Conservation (phyloP, 2,888 invertebrate genomes). For the Chrysotoxum bicinctum region DNA sequence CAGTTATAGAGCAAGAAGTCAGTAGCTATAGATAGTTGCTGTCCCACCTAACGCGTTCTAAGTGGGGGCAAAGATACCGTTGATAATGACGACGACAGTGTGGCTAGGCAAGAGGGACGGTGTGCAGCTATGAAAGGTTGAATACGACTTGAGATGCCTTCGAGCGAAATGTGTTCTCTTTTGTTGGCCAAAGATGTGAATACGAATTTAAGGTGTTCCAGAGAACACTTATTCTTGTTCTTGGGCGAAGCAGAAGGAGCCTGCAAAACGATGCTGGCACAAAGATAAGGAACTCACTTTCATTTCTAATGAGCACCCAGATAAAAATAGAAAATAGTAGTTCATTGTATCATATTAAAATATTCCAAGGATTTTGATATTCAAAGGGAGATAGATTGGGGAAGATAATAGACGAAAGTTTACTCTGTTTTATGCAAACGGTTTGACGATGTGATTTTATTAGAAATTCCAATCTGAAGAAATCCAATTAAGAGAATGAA, state of each 20-base stretch:
- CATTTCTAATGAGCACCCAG: constrained; percentile 52
- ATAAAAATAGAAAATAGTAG: constrained; percentile 49
- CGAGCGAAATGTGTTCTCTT: constrained; percentile 44
- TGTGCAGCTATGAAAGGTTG: constrained; percentile 30
- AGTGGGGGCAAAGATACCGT: constrained; percentile 35
- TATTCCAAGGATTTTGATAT: constrained; percentile 16
- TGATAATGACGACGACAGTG: constrained; percentile 18
- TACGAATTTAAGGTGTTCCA: constrained; percentile 30
- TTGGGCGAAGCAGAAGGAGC: background rate
- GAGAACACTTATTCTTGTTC: constrained; percentile 1
- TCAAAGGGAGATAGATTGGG: background rate
- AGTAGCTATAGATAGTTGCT: background rate
- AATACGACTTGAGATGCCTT: constrained; percentile 50
- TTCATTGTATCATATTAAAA: constrained; percentile 45
- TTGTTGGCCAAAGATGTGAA: constrained; percentile 52
- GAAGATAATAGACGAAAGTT: background rate
- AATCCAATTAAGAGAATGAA: constrained; percentile 8
- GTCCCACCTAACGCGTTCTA: constrained; percentile 20
- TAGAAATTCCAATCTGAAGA: background rate
- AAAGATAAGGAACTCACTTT: constrained; percentile 66
- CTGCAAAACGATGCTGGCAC: constrained; percentile 32
- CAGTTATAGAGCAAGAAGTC: constrained; percentile 7
- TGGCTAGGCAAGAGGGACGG: background rate
- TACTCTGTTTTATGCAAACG: background rate
- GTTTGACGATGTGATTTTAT: constrained; percentile 10